phyloP scores from a whole-genome alignment of 2,113 vertebrate genomes.

The Cettia cetti region DNA sequence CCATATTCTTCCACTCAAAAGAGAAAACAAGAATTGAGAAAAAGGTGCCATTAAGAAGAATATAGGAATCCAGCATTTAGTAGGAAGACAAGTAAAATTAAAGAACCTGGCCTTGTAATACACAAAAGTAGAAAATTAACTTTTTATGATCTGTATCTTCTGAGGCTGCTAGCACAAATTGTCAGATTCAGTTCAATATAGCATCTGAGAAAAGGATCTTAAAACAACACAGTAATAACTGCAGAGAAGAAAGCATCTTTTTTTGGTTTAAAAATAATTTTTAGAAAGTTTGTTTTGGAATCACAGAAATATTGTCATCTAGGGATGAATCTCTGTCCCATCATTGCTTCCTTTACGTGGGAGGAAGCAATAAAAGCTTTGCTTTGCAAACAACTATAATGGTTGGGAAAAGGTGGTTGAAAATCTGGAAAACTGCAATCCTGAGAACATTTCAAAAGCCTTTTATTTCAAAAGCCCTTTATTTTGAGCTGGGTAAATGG shows the following conservation, averaged over 20 bases:
- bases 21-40: not conserved
- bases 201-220: not conserved
- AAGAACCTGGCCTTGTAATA: not conserved
- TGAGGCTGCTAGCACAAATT: not conserved
- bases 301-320: conserved; percentile 28
- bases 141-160: not conserved
- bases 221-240: not conserved
- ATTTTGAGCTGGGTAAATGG: not conserved
- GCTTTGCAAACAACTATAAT: conserved; percentile 36
- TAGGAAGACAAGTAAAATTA: not conserved
- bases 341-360: conserved; percentile 48
- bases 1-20: not conserved
- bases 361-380: conserved; percentile 48
- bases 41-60: not conserved
- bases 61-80: not conserved
- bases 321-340: conserved; percentile 37
- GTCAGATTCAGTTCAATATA: not conserved
- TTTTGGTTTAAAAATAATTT: conserved; percentile 15
- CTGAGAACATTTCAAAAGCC: not conserved
- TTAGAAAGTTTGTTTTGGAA: conserved; percentile 42
- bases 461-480: conserved; percentile 39
- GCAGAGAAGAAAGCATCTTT: not conserved
- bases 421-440: conserved; percentile 8
- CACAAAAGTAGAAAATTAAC: not conserved
- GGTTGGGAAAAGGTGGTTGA: conserved; percentile 3